A percentile compares a stretch with the other conserved stretches of the same genome.
Conservation (phyloP, 2,113 vertebrate species). For the Desmodus rotundus region DNA sequence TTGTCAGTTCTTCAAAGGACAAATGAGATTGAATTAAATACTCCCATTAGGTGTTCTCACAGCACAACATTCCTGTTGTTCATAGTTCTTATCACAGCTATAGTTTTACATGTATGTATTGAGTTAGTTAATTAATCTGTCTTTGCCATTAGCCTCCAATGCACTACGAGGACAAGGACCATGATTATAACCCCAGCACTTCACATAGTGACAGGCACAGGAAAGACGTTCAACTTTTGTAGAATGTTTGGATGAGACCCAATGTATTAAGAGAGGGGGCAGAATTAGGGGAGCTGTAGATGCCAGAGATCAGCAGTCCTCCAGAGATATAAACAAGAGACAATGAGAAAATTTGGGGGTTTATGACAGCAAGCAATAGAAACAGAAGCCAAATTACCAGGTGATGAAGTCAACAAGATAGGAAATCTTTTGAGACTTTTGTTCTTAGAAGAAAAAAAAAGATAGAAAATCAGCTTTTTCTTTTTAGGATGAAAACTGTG, state of each 20-base stretch:
- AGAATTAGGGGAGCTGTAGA: neutral
- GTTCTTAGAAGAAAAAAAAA: neutral
- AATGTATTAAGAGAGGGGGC: neutral
- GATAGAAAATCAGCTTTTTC: neutral
- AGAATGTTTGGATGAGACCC: neutral
- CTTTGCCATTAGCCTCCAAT: neutral
- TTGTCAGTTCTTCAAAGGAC: neutral
- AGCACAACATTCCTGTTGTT: neutral
- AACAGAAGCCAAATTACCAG: neutral
- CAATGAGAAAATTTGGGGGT: neutral
- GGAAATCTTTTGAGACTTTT: neutral
- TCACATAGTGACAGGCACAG: neutral
- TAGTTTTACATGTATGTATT: neutral
- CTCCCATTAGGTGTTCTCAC: neutral
- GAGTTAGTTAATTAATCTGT: neutral
- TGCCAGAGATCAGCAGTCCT: neutral
- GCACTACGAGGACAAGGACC: neutral
- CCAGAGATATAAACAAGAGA: neutral
- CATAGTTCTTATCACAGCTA: neutral
- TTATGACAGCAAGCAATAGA: neutral
- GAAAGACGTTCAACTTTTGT: neutral
- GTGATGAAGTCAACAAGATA: neutral
- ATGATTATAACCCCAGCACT: neutral
- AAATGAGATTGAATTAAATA: neutral
- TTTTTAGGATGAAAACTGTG: neutral